Base-by-base conservation (phyloP, 2,113 vertebrate species). In the Seriola quinqueradiata region DNA sequence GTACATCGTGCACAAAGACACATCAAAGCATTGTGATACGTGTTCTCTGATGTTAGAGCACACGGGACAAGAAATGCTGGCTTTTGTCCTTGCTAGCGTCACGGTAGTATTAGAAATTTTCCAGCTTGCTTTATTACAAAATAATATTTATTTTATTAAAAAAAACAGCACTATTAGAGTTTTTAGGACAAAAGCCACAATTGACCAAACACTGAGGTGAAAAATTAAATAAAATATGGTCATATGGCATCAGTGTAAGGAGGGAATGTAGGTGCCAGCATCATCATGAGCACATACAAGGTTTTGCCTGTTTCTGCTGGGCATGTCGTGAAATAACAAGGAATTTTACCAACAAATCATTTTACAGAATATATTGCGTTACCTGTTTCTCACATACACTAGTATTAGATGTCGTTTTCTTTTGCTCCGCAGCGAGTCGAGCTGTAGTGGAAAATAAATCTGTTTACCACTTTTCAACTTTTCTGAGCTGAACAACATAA, bases 401-500 rank as follows among this genome's bases (percentile, higher is more conserved):
- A 42, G 42, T 23, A 21, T 48, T 12, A 60, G 67, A 63, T 58
- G 4, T 1, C 19, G n/a, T 2, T 59, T 54, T 83, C 17, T 71
- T 75, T 82, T 68, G 64, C 52, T 74, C 38, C 10, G 10, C n/a
- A 38, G 25, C 40, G 13, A 11, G 10, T 63, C 9, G 1, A 8
- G 34, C 63, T 67, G 50, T 59, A 13, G 69, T 42, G 48, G 42
- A 77, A 84, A 75, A 81, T 40, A 65, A 68, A 76, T 55, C 58
- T 64, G 65, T 86, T 79, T 70, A 70, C 72, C 32, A 28, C 78
- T 65, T 69, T 28, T 52, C 46, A 23, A 36, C 54, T 57, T 50
- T 13, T 38, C 25, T n/a, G n/a, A 67, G 42, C 44, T n/a, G 21
- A 52, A 82, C 81, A 84, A 75, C 58, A 81, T 57, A 61, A 83